These are phyloP conservation scores for Ridgeia piscesae DNA, from an alignment of 1,140 invertebrate genomes.

Conservation along the genomic window DNA sequence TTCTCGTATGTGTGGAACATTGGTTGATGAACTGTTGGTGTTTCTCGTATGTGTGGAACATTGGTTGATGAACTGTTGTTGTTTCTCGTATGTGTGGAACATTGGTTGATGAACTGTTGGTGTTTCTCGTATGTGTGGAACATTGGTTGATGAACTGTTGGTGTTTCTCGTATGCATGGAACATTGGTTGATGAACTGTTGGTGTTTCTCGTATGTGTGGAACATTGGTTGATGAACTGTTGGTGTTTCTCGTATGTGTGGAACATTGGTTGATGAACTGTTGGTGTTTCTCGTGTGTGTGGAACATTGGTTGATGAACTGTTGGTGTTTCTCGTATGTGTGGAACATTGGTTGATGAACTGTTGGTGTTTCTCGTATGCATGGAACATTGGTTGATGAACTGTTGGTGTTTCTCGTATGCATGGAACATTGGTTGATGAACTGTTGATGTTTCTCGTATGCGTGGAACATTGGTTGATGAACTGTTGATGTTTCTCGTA, in stretches of 20 bases:
- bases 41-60: neutral
- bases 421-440: too few species aligned
- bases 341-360: too few species aligned
- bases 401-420: too few species aligned
- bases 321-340: too few species aligned
- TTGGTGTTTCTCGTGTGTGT: neutral
- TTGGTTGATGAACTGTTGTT: neutral
- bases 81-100: too few species aligned
- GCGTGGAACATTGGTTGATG: neutral
- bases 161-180: too few species aligned
- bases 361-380: neutral
- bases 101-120: too few species aligned
- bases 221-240: neutral
- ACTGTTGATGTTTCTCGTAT: neutral
- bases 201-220: neutral
- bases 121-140: neutral
- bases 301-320: neutral
- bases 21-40: slow-evolving; percentile 68
- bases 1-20: slow-evolving; percentile 93
- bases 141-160: neutral
- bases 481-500: too few species aligned
- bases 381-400: neutral
- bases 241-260: too few species aligned
- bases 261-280: too few species aligned
- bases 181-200: too few species aligned